A percentile compares a stretch with the other conserved stretches of the same genome.
Evolutionary conservation across 2,888 invertebrate species (phyloP).

Genomic region (Plagodis pulveraria): DNA sequence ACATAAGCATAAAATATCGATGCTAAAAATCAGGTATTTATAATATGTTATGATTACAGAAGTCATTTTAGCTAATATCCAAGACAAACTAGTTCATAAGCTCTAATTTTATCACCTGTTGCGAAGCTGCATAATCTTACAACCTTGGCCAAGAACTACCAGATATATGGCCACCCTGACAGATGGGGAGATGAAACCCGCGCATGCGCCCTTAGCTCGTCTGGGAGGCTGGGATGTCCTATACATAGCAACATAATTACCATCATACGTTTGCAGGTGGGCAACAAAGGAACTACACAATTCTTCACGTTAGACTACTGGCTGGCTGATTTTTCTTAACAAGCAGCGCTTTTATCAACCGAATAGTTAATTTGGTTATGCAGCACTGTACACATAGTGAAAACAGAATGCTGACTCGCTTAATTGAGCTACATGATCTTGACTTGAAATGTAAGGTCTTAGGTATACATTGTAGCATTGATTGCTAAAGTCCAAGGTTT

Average conservation of each 20-base stretch:
- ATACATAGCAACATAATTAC: conserved; percentile 22
- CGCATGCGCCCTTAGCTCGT: conserved; percentile 42
- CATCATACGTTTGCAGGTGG: no score
- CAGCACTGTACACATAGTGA: conserved; percentile 13
- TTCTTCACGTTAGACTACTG: no score
- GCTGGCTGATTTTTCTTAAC: no score
- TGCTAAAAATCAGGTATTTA: no score
- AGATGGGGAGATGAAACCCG: conserved; percentile 30
- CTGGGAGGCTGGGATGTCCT: conserved; percentile 36
- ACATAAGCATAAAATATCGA: no score
- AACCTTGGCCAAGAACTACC: neutral
- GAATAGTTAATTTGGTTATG: no score
- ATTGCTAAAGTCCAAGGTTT: neutral
- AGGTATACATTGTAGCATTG: neutral
- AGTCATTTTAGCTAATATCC: no score
- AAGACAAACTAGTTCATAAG: no score
- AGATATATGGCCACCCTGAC: conserved; percentile 27
- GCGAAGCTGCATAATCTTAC: conserved; percentile 27
- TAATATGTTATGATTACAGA: no score
- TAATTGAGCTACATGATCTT: neutral
- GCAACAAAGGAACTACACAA: no score
- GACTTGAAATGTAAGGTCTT: neutral
- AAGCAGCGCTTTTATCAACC: no score
- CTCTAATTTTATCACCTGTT: conserved; percentile 43
- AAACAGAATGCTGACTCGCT: conserved; percentile 18